Base-by-base conservation (phyloP, 37 sponge, comb jelly and placozoan genomes). In the Spongia lamella region DNA sequence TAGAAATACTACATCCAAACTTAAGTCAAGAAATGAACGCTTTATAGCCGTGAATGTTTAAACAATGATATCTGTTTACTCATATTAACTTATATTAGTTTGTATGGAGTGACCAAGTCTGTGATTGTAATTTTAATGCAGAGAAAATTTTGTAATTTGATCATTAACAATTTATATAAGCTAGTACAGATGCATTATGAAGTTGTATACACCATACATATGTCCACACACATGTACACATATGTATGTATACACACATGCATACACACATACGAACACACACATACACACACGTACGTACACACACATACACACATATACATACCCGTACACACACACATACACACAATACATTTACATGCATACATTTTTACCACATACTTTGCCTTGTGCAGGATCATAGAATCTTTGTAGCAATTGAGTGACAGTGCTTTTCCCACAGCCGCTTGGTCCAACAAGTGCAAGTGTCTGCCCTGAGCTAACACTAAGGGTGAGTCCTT, bases 361-460 rank as follows among this genome's bases (percentile, higher is more conserved):
- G n/a, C 9, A 43, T 43, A 43, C 47, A 43, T 13, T 13, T 43
- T 25, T 11, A 11, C 0, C 3, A 22, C 61, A 24, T 49, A 86
- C 83, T 61, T 67, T 57, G 5, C 90, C 90, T 32, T 7, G 24
- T 40, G 47, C 59, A 5, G 61, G 40, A 40, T 93, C 92, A 57
- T 93, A 93, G 84, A 93, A 93, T 27, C 94, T 72, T 72, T 93
- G 91, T 14, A 93, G 50, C 37, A 93, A 68, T 57, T 89, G 91
- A 36, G 90, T 57, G 53, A 73, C 66, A 37, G 94, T 93, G 57
- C 91, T 90, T 79, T 93, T 93, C 38, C 94, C 94, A 90, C 94
- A 90, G 31, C 94, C 94, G 73, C 94, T 93, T 31, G 92, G 77
- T 14, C 94, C 94, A 20, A 93, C 94, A 24, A 93, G 84, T 39